Base-by-base conservation (phyloP, 2,888 invertebrate genomes). In the Drosophila colorata region DNA sequence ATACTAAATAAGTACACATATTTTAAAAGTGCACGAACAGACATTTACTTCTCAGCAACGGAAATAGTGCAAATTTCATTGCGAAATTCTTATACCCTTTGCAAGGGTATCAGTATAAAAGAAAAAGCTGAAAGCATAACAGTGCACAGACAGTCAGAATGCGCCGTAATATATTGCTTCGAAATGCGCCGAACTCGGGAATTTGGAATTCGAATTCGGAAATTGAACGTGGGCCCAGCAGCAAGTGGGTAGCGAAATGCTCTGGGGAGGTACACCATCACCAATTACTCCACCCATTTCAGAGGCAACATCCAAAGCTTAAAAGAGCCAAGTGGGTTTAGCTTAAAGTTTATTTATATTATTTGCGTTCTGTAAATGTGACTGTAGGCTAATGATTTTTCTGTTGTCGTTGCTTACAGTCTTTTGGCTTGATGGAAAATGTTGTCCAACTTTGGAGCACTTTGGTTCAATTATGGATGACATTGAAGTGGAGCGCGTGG, bases 271-370 rank as follows among this genome's bases (percentile, higher is more conserved):
- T 4, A 33, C 13, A 33, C 11, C 33, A 13, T 13, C 33, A 33
- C 11, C 33, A 33, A 33, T 28, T 28, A 28, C 20, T 2, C 25
- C 25, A 28, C 33, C 11, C 18, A 31, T 16, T 7, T 35, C 18
- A 16, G 48, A 37, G 9, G 14, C 59, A 46, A 11, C 41, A 56
- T 56, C 41, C 38, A 55, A 52, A 60, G 74, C 61, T 74, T 33
- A 61, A 49, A 48, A 57, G 59, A 38, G 59, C 68, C 74, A 78
- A 78, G 55, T 78, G 60, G 64, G 78, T 78, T 77, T 77, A 77
- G 67, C 64, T 64, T 49, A 55, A 69, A 78, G 70, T 76, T 77
- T 76, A 77, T 77, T 78, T 74, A 73, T 74, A 68, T 72, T 60
- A 51, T 38, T 67, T 43, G 67, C 41, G 33, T 48, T 33, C 28